Evolutionary conservation across 2,888 invertebrate species (phyloP), one percentile per base, ranked within the genome.

Genomic region (Amiota communis): DNA sequence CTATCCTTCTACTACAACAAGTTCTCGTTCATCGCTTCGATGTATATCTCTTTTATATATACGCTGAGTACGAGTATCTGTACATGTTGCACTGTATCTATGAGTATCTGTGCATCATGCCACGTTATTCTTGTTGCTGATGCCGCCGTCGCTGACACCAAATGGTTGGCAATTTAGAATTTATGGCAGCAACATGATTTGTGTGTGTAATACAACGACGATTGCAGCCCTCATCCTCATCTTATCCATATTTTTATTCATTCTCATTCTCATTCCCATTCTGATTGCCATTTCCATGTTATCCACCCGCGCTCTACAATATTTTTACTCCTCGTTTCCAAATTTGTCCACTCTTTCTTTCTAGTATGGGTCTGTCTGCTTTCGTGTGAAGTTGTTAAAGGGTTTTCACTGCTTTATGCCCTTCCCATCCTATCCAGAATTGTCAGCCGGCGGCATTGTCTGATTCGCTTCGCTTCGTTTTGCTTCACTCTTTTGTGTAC

Each of bases 161-260:
- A 84, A 86, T 83, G 85, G 77, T 77, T 84, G 86, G 84, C 85
- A 84, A 86, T 86, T 86, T 81, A 81, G 81, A 86, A 88, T 87
- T 87, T 86, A 86, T 88, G 83, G 80, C 80, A 82, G 81, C 79
- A 77, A 80, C 82, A 87, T 87, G 86, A 87, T 83, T 87, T 87
- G 84, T 86, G 78, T 79, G 80, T 83, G 81, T 79, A 74, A 36
- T 36, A 36, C 36, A 36, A 36, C 36, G 36, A 36, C 36, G 36
- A 36, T 36, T 36, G 36, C 6, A 6, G 36, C 36, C 36, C 36
- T 23, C 23, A 3, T 23, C 23, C 36, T 36, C 36, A 36, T 36
- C 8, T 36, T 6, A 36, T 36, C 36, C 36, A 36, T 36, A 36
- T 36, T 36, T 36, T 36, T 36, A 6, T 36, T 36, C 36, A 36